Base-by-base conservation (phyloP, 2,113 vertebrate species). In the Sylvia atricapilla region DNA sequence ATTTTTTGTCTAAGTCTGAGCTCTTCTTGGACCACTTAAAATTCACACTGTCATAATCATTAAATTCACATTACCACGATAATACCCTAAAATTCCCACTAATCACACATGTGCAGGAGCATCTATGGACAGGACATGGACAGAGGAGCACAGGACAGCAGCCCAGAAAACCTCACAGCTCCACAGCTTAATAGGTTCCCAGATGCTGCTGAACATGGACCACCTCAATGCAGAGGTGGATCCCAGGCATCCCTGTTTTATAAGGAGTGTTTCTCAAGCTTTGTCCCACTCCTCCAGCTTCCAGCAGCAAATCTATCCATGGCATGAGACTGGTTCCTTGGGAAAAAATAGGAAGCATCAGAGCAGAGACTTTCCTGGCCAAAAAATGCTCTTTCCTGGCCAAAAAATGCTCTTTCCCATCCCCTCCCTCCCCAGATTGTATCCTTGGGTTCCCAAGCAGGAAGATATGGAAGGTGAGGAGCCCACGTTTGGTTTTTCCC, bases 361-460 rank as follows among this genome's bases (percentile, higher is more conserved):
- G 7, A 83, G 28, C 16, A 46, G 28, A 18, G 13, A 10, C 31
- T 50, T 76, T 21, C 20, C 33, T n/a, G 37, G 39, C 18, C 23
- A 50, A 11, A 69, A 66, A 41, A 41, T 41, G 41, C 13, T 84
- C 10, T 27, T 63, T 3, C 7, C 0, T n/a, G 37, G 39, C 18
- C 23, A 50, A 11, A 69, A 66, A 41, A 41, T 41, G 41, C 13
- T 84, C 10, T 27, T 63, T 3, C 7, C 0, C 1, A 4, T 8
- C 47, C 11, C 37, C 37, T 37, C 6, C 3, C 8, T n/a, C 20
- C 6, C 9, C 0, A 11, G 4, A 5, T 2, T 7, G 1, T 7
- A 8, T 44, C 37, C 31, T 19, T 41, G 27, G 4, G 10, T 13
- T 94, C 41, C 64, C 15, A 7, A 50, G 13, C 10, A 77, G 41